Evolutionary conservation across 2,888 invertebrate genomes (phyloP).

Genomic region (Anodontia alba): DNA sequence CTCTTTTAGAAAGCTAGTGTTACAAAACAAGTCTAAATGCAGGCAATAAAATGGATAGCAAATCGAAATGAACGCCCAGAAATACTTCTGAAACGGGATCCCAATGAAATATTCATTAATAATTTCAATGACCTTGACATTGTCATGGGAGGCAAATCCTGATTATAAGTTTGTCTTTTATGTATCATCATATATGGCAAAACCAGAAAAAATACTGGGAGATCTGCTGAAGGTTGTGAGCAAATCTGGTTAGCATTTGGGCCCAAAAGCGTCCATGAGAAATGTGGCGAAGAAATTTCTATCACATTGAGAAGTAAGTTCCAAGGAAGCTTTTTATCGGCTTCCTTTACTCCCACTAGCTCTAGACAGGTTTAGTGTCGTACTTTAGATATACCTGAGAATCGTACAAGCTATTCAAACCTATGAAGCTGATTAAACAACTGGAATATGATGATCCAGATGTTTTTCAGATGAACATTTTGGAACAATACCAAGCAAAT

Average conservation of each 20-base stretch:
- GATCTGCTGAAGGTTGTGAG: slow-evolving; percentile 45
- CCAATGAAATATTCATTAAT: slow-evolving; percentile 24
- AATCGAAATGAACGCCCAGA: slow-evolving; percentile 51
- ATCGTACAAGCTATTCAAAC: slow-evolving; percentile 49
- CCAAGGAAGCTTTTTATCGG: slow-evolving; percentile 54
- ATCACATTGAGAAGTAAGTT: slow-evolving; percentile 49
- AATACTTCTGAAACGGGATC: slow-evolving; percentile 30
- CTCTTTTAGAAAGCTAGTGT: slow-evolving; percentile 34
- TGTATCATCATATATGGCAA: slow-evolving; percentile 54
- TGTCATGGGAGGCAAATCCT: slow-evolving; percentile 50
- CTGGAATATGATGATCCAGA: slow-evolving; percentile 45
- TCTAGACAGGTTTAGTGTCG: slow-evolving; percentile 42
- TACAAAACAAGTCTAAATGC: slow-evolving; percentile 26
- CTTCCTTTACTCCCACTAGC: slow-evolving; percentile 44
- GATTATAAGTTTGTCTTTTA: slow-evolving; percentile 60
- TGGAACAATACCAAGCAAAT: slow-evolving; percentile 31
- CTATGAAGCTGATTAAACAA: slow-evolving; percentile 20
- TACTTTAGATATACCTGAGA: slow-evolving; percentile 45
- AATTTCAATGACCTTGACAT: slow-evolving; percentile 42
- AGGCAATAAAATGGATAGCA: slow-evolving; percentile 40
- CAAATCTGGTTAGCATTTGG: slow-evolving; percentile 27
- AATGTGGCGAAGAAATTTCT: slow-evolving; percentile 49
- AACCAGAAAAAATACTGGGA: slow-evolving; percentile 37
- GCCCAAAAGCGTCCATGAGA: slow-evolving; percentile 32
- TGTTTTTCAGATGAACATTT: slow-evolving; percentile 19